A percentile compares a stretch with the other conserved stretches of the same genome.
phyloP scores from a whole-genome alignment of 1,140 invertebrate species.

The Pseudoatta argentina region DNA sequence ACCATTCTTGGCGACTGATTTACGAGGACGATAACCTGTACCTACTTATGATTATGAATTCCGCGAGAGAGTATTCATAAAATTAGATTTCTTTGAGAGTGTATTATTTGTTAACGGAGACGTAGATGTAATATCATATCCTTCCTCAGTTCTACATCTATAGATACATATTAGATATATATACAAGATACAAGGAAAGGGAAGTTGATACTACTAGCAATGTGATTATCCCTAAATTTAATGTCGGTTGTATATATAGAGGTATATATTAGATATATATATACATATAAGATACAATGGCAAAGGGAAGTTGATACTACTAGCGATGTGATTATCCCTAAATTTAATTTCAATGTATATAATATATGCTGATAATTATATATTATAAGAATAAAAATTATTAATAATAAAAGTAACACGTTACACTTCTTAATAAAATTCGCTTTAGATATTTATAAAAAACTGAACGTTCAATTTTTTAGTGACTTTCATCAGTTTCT shows the following conservation, averaged over 20 bases:
- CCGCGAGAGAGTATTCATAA: not conserved
- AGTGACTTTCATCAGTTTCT: conserved; percentile 22
- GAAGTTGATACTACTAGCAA: conserved; percentile 1
- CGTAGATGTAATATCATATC: not conserved
- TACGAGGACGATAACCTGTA: not conserved
- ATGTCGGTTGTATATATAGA: not conserved
- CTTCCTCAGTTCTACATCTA: not conserved
- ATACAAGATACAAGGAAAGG: not conserved
- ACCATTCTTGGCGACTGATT: conserved; percentile 40
- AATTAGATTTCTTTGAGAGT: not conserved
- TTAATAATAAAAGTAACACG: not conserved
- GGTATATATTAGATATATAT: not conserved
- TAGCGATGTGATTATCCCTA: conserved; percentile 1
- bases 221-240: conserved; percentile 20
- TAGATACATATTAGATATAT: not conserved
- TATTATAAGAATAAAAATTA: not conserved
- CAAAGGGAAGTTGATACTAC: conserved; percentile 22
- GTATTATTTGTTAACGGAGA: not conserved
- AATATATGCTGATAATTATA: not conserved
- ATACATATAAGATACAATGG: not conserved
- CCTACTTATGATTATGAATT: not conserved
- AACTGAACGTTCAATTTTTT: not conserved
- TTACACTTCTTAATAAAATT: not conserved
- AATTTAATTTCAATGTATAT: not conserved
- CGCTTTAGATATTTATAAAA: not conserved